Base-by-base conservation (phyloP, 1,140 invertebrate genomes). In the Choristoneura fumiferana region DNA sequence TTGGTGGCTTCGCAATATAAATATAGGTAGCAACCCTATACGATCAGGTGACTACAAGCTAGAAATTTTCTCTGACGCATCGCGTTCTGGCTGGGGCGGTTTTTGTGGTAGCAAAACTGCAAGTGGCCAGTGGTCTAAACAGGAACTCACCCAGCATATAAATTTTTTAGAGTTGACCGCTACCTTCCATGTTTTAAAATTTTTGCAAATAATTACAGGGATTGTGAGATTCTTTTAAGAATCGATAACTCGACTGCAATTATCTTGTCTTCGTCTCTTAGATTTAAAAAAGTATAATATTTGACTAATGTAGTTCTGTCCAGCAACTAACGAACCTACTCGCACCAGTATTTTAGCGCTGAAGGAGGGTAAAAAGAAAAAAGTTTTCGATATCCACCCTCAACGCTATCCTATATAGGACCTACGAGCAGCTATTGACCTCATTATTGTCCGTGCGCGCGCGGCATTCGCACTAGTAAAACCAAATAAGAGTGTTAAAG, bases 201-300 rank as follows among this genome's bases (percentile, higher is more conserved):
- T 2, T 55, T 55, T 55, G 53, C 34, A 14, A 14, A 36, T 3
- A n/a, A 55, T 38, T 9, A 37, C 6, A 14, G 13, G 8, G 12
- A 55, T 22, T 55, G 53, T 55, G 33, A 55, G 34, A 55, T 55
- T 22, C 14, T 55, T 4, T 18, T 55, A 9, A 55, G 53, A n/a
- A 55, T 55, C 8, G 53, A 55, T n/a, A 55, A 55, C 14, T 9
- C 53, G 4, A 55, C 53, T 15, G 36, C 53, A 15, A 55, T 10
- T n/a, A n/a, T n/a, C n/a, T n/a, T n/a, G n/a, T n/a, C n/a, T n/a
- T n/a, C n/a, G n/a, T n/a, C n/a, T n/a, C n/a, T n/a, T n/a, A n/a
- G n/a, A n/a, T n/a, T n/a, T n/a, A n/a, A n/a, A n/a, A n/a, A n/a
- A n/a, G n/a, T n/a, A n/a, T n/a, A n/a, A n/a, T n/a, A n/a, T n/a